Evolutionary conservation across 2,888 invertebrate species (phyloP), one percentile per base, ranked within the genome.

Genomic region (Ophioninae sp.): DNA sequence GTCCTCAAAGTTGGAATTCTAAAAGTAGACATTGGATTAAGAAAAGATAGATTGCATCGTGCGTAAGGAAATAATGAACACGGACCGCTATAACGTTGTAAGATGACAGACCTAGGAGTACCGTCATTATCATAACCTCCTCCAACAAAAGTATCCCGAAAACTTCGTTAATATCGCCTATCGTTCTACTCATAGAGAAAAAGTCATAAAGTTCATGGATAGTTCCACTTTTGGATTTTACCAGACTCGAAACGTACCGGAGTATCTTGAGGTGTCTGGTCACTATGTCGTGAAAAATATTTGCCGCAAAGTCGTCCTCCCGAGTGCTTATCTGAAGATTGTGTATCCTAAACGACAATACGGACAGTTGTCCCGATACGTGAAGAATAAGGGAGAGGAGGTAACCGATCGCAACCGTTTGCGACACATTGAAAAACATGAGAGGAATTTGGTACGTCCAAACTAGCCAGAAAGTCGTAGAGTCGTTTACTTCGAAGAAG

Each of bases 31-130:
- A n/a, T 17, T 17, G 7, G 30, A 10, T 30, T 17, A 13, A 3
- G 17, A 30, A 7, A 13, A 3, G 37, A 13, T 2, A 63, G 2
- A 39, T 5, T 20, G 8, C 7, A 17, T 37, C n/a, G n/a, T 3
- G 20, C 7, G n/a, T 30, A 20, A 30, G 37, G 64, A 41, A 8
- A 65, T 6, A 23, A 20, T 9, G 22, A 56, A 51, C 22, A 79
- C 41, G 39, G 72, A 84, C 84, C 56, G 82, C 79, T n/a, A 84
- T 75, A 72, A 82, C 84, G 73, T 23, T 82, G 76, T 84, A 84
- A 20, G 79, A 76, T 8, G 84, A 73, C 22, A 84, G 79, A 51
- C 82, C 84, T 10, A 84, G 68, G 30, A 81, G 68, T n/a, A 84
- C 39, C 44, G 84, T 84, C 13, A 79, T 64, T 75, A 82, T 81